Evolutionary conservation across 2,797 vertebrate genomes (phyloP).

Genomic region (Micrastur ruficollis): DNA sequence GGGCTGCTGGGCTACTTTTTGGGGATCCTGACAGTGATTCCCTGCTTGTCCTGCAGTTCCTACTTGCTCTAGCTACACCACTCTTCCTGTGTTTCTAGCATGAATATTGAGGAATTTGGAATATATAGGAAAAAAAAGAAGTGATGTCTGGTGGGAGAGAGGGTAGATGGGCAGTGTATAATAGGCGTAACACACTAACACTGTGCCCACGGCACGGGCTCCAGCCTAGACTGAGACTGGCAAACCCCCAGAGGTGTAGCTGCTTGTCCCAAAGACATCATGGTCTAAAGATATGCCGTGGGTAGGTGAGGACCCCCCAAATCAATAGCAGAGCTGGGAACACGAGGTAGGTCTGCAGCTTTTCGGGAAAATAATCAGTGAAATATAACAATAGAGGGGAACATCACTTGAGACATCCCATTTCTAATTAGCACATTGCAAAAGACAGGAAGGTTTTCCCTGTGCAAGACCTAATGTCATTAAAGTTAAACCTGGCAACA

Average conservation of each 20-base stretch:
- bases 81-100: background rate
- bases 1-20: background rate
- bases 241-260: background rate
- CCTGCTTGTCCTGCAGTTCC: background rate
- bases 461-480: background rate
- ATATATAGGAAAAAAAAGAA: background rate
- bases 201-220: accelerated
- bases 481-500: conserved; percentile 8
- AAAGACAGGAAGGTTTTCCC: background rate
- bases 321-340: background rate
- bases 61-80: background rate
- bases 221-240: background rate
- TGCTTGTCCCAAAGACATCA: background rate
- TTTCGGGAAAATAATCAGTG: background rate
- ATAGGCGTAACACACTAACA: background rate
- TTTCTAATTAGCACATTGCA: background rate
- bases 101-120: background rate
- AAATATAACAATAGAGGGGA: background rate
- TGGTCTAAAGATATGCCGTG: accelerated
- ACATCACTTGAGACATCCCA: background rate
- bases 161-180: background rate
- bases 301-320: background rate
- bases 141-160: background rate
- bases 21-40: background rate
- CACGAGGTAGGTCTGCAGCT: background rate